Evolutionary conservation across 2,888 invertebrate genomes (phyloP).

Genomic region (Odontocerum albicorne): DNA sequence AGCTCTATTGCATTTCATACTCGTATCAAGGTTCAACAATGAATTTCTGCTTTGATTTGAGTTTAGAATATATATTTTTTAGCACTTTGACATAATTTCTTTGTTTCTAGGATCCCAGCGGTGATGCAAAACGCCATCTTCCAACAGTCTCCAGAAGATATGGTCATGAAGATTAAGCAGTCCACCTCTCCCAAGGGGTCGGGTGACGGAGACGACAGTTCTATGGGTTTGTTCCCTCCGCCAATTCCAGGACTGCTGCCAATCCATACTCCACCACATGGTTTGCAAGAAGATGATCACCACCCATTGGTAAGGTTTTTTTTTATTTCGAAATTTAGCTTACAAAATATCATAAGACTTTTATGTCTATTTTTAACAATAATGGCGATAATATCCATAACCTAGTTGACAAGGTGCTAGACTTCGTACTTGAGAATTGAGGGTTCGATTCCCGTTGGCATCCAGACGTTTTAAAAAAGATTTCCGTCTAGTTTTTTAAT

Average conservation of each 20-base stretch:
- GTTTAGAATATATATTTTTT: neutral
- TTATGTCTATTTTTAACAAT: too few relatives aligned
- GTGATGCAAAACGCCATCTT: slow-evolving; percentile 54
- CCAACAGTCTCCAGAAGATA: slow-evolving; percentile 50
- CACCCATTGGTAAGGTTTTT: slow-evolving; percentile 3
- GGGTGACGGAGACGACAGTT: slow-evolving; percentile 46
- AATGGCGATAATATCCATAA: too few relatives aligned
- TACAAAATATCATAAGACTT: too few relatives aligned
- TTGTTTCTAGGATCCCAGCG: slow-evolving; percentile 47
- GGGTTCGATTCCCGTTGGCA: too few relatives aligned
- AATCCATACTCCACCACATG: neutral
- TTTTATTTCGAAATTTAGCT: too few relatives aligned
- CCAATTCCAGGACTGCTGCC: slow-evolving; percentile 4
- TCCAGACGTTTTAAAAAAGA: too few relatives aligned
- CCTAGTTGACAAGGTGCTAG: too few relatives aligned
- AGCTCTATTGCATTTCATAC: too few relatives aligned
- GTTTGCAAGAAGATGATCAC: neutral
- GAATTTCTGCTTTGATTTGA: neutral
- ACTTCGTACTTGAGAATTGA: too few relatives aligned
- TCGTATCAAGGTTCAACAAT: too few relatives aligned
- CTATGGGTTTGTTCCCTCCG: slow-evolving; percentile 44
- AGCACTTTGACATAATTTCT: neutral
- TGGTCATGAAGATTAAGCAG: slow-evolving; percentile 50
- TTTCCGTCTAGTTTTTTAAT: too few relatives aligned
- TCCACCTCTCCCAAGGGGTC: slow-evolving; percentile 43